Percentiles rank a stretch among this genome's conserved stretches.
These are phyloP conservation scores for Lissocephala sabroskyi DNA, from an alignment of 2,888 invertebrate species.

Conservation along the genomic window DNA sequence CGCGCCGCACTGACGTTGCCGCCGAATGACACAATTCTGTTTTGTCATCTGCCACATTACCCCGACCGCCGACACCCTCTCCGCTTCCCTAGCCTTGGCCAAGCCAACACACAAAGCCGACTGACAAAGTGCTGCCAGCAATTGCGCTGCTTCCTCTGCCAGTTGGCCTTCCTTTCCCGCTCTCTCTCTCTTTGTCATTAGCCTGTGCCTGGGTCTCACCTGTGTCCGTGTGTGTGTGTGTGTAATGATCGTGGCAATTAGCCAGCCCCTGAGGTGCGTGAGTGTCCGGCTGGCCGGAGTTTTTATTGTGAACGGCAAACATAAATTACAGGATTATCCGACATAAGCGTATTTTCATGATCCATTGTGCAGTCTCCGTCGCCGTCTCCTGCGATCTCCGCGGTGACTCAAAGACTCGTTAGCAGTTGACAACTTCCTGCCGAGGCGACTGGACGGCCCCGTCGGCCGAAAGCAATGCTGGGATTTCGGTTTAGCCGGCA, in stretches of 20 bases:
- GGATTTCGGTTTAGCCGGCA: constrained; percentile 49
- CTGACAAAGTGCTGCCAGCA: constrained; percentile 35
- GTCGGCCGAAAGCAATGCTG: neutral
- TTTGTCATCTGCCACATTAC: constrained; percentile 54
- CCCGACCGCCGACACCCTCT: neutral
- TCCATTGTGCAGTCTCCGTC: constrained; percentile 25
- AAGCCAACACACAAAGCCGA: constrained; percentile 11
- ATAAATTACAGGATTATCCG: constrained; percentile 68
- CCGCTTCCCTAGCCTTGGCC: constrained; percentile 2
- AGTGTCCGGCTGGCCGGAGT: no score
- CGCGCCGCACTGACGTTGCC: constrained; percentile 11
- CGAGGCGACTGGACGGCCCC: neutral
- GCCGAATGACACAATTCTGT: constrained; percentile 59
- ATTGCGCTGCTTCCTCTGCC: constrained; percentile 26
- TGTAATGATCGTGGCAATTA: constrained; percentile 61
- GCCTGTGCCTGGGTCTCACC: constrained; percentile 27
- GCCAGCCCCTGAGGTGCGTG: constrained; percentile 17
- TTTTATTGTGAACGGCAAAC: constrained; percentile 58
- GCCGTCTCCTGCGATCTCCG: neutral
- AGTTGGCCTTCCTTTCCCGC: constrained; percentile 38
- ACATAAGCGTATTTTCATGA: constrained; percentile 66
- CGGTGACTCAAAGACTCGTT: constrained; percentile 36
- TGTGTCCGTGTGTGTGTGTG: constrained; percentile 16
- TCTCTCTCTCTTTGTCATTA: constrained; percentile 46
- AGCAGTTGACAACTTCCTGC: constrained; percentile 59